Evolutionary conservation across 2,797 vertebrate genomes (phyloP), one percentile per base, ranked within the genome.

Genomic region (Sternarchorhynchus goeldii): DNA sequence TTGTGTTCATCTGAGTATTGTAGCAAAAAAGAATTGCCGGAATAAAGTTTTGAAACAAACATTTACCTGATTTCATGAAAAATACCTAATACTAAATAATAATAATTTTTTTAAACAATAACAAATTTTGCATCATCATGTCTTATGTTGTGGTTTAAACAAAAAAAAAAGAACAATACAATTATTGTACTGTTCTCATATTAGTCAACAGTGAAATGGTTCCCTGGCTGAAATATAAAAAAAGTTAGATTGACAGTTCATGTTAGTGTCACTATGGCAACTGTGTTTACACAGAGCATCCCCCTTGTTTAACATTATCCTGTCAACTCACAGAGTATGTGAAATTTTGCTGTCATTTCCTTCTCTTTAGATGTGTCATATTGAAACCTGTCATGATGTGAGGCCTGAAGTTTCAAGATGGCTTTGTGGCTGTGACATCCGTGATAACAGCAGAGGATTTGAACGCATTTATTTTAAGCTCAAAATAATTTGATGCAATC

Each of bases 181-280:
- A 20, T 29, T 58, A 36, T 7, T 63, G 50, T 36, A 6, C 20
- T 53, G 20, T 29, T 75, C 53, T 70, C 55, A 65, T 71, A 76
- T 65, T 76, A 78, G 72, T 74, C 65, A 34, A 39, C 16, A 29
- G 39, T 57, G 64, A 31, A 67, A 72, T 60, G 45, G 45, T 45
- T 60, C 59, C 53, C 50, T 53, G 71, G 58, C 39, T 66, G 60
- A 75, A 60, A 65, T 62, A 29, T 31, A 31, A 36, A 58, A 75
- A 16, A 31, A 58, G 56, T 76, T 79, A 59, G 50, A 76, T 73
- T 69, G 77, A 21, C 77, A 77, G 65, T 76, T 78, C 5, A 55
- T 74, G 55, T 77, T 75, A 62, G 71, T 76, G 89, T 92, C 88
- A 60, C 90, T 88, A 91, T 91, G 88, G 91, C 63, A 88, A 92